Evolutionary conservation across 37 sponge, comb jelly and placozoan genomes (phyloP).

Genomic region (Haliclona indistincta): DNA sequence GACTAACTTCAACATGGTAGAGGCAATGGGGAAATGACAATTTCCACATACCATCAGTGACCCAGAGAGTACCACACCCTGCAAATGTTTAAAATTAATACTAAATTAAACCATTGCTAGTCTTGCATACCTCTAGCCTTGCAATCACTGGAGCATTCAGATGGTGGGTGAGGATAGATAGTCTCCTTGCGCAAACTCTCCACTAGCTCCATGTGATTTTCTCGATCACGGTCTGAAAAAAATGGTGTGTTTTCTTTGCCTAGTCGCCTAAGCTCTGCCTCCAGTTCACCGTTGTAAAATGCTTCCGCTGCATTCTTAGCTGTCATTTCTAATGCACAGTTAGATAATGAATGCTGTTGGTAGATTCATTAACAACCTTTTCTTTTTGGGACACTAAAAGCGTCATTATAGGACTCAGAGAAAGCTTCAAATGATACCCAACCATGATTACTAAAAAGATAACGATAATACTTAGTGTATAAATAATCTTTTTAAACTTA

Average conservation of each 20-base stretch:
- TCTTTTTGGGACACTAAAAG: too few relatives aligned
- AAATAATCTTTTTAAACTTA: slow-evolving; percentile 1
- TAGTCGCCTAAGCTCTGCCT: slow-evolving; percentile 20
- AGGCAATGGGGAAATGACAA: slow-evolving; percentile 53
- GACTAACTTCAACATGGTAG: slow-evolving; percentile 38
- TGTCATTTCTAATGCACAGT: slow-evolving; percentile 16
- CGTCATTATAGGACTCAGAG: not conserved
- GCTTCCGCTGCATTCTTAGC: slow-evolving; percentile 3
- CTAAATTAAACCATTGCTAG: not conserved
- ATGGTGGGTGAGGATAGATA: slow-evolving; percentile 17
- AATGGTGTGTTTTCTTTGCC: slow-evolving; percentile 4
- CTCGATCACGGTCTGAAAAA: slow-evolving; percentile 16
- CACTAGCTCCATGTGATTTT: not conserved
- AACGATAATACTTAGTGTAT: not conserved
- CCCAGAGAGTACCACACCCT: slow-evolving; percentile 63
- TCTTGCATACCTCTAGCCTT: slow-evolving; percentile 25
- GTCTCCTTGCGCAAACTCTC: not conserved
- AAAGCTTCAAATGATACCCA: slow-evolving; percentile 22
- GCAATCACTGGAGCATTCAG: slow-evolving; percentile 22
- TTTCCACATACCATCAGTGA: slow-evolving; percentile 63
- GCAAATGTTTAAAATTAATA: not conserved
- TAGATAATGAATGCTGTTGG: not conserved
- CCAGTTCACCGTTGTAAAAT: slow-evolving; percentile 40
- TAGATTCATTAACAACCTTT: too few relatives aligned
- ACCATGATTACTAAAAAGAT: not conserved